These are phyloP conservation scores for Illadopsis cleaveri DNA, from an alignment of 2,113 vertebrate genomes.

Conservation along the genomic window DNA sequence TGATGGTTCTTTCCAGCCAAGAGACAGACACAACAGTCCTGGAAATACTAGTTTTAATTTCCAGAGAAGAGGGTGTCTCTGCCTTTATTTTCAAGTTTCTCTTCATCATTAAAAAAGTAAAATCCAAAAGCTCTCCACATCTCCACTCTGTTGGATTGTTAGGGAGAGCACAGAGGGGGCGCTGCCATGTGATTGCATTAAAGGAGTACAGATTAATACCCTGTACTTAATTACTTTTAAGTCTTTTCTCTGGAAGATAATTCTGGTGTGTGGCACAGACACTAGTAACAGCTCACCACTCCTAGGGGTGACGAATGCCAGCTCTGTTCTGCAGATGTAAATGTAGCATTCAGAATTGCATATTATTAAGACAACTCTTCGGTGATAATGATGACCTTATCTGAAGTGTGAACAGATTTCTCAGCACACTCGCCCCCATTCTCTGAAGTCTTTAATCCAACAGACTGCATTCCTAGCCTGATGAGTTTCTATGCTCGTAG, in stretches of 20 bases:
- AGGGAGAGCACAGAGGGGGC: neutral
- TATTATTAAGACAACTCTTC: neutral
- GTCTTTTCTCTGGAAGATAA: neutral
- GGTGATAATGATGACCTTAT: neutral
- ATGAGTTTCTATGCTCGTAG: neutral
- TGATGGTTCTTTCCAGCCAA: neutral
- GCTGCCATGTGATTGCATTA: neutral
- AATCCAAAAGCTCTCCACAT: neutral
- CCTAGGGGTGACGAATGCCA: neutral
- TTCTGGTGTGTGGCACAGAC: neutral
- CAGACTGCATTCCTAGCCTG: neutral
- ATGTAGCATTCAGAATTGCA: neutral
- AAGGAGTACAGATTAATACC: neutral
- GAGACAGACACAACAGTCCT: neutral
- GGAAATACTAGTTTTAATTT: neutral
- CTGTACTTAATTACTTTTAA: neutral
- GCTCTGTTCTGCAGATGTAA: neutral
- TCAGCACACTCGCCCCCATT: neutral
- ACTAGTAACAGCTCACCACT: neutral
- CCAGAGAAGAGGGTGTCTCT: neutral
- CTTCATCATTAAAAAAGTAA: neutral
- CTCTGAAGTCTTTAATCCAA: neutral
- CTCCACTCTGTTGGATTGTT: neutral
- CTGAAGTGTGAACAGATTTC: neutral
- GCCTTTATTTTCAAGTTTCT: neutral